Percentiles rank a stretch among this genome's conserved stretches.
phyloP scores from a whole-genome alignment of 2,888 invertebrate genomes.

The Acleris literana region DNA sequence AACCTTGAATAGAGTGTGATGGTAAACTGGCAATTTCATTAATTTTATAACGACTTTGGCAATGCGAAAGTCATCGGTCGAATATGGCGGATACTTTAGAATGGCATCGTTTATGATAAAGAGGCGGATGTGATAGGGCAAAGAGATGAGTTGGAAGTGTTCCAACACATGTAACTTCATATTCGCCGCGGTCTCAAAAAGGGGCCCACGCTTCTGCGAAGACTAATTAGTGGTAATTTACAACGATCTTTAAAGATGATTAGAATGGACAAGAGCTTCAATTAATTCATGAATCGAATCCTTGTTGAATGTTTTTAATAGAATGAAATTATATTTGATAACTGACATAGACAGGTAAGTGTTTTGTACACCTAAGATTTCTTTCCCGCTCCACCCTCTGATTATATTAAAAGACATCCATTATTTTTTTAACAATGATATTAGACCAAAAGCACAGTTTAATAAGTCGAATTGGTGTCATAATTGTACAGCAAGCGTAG shows the following conservation, averaged over 20 bases:
- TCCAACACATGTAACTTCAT: conserved; percentile 36
- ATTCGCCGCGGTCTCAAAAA: neutral
- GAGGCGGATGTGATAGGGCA: conserved; percentile 9
- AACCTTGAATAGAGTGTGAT: neutral
- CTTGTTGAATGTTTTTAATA: too few species aligned
- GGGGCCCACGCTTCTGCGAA: neutral
- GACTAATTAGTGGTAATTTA: neutral
- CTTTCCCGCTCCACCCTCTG: too few species aligned
- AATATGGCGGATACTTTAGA: conserved; percentile 26
- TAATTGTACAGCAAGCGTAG: conserved; percentile 57
- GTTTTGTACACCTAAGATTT: too few species aligned
- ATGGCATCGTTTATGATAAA: conserved; percentile 29
- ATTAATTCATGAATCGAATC: too few species aligned
- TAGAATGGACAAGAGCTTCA: too few species aligned
- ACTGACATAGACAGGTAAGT: too few species aligned
- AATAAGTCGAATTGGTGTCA: conserved; percentile 63
- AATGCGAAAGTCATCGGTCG: conserved; percentile 13
- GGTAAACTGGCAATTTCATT: conserved; percentile 8
- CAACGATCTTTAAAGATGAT: neutral
- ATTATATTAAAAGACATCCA: neutral
- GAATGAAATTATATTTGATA: too few species aligned
- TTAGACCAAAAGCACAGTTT: conserved; percentile 52
- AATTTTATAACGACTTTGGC: conserved; percentile 17
- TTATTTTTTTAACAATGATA: conserved; percentile 42
- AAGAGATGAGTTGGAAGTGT: conserved; percentile 39